Base-by-base conservation (phyloP, 1,140 invertebrate genomes). In the Archegozetes longisetosus region DNA sequence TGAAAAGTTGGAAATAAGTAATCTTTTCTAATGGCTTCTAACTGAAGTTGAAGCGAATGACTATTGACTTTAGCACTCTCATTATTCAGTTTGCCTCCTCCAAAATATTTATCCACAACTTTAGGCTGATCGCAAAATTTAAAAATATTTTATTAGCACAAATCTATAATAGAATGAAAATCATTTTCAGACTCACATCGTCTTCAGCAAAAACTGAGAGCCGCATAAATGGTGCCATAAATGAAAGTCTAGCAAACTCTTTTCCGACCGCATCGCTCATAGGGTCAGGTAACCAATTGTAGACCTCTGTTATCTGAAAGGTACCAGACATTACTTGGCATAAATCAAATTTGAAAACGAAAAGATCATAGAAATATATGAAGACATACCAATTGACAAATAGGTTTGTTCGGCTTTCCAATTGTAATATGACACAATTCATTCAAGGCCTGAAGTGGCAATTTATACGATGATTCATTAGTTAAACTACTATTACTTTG, bases 171-270 rank as follows among this genome's bases (percentile, higher is more conserved):
- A 26, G 53, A 53, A 62, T 58, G 23, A 60, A 6, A 25, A 53
- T 32, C 24, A 23, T 28, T n/a, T n/a, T 12, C 24, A 50, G 23
- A 68, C 71, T 70, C 62, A 75, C 72, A 69, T 91, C 86, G 70
- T 96, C 92, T 71, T 95, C 90, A 28, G 86, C 88, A 70, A 95
- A 94, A 0, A 93, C 78, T 0, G 90, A 93, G 0, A 94, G 78
- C 12, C 81, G 81, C 25, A 96, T 75, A 70, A 97, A 95, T 0
- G 90, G 87, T 24, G 89, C 90, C 0, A 97, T 76, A 65, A 83
- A 91, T 28, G 87, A 85, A 2, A 83, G 80, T 56, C 81, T 80
- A 0, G 85, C 81, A 25, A 94, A 75, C 70, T 95, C 90, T n/a
- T 85, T 74, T 0, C 88, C 88, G 0, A 75, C 76, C 1, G 81